Evolutionary conservation across 2,797 vertebrate species (phyloP).

Genomic region (Varecia variegata): DNA sequence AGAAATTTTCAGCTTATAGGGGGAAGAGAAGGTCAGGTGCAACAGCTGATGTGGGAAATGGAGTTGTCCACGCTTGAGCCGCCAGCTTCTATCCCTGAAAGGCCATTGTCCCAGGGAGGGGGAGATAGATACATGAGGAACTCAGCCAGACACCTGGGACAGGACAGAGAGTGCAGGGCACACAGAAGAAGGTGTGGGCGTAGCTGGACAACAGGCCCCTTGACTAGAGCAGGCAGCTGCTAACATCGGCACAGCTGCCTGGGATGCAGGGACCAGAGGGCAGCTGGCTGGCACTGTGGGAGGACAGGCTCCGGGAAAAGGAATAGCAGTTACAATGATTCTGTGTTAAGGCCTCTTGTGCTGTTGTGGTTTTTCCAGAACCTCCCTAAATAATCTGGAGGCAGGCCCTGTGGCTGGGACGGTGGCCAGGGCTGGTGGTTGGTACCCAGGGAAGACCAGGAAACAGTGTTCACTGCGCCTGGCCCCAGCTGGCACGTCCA

Average conservation of each 20-base stretch:
- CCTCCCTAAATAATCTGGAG: not conserved
- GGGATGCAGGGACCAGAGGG: not conserved
- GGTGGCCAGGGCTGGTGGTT: not conserved
- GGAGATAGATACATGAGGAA: not conserved
- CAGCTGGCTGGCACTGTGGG: not conserved
- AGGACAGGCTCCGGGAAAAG: not conserved
- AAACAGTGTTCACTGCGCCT: not conserved
- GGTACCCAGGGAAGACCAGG: not conserved
- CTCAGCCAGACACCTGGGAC: not conserved
- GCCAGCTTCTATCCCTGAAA: not conserved
- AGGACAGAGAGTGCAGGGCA: not conserved
- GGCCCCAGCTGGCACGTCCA: not conserved
- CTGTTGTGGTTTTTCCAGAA: not conserved
- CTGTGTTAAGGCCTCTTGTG: not conserved
- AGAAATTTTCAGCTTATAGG: not conserved
- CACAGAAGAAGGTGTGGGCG: not conserved
- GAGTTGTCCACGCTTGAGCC: not conserved
- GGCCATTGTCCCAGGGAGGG: not conserved
- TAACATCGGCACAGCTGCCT: not conserved
- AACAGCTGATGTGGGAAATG: not conserved
- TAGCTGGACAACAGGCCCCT: not conserved
- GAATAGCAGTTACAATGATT: not conserved
- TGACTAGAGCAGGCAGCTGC: not conserved
- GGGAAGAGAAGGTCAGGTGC: not conserved
- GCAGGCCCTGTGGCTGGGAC: not conserved